Conservation (phyloP, 2,113 vertebrate genomes). For the Coptodon bakossiorum region DNA sequence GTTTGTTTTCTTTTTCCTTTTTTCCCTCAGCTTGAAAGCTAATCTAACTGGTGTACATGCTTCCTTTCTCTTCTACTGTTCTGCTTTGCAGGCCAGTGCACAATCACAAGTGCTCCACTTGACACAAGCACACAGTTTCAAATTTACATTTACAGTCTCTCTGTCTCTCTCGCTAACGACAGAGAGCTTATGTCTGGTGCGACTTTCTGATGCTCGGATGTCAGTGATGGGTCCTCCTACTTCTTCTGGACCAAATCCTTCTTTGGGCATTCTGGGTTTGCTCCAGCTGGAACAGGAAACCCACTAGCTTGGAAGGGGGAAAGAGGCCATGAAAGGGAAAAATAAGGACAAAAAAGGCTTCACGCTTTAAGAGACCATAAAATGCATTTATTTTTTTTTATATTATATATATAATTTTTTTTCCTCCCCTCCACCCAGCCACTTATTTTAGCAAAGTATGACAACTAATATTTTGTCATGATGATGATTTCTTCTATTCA, state of each 20-base stretch:
- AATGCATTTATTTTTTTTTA: neutral
- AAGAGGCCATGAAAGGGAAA: constrained; percentile 47
- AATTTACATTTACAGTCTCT: neutral
- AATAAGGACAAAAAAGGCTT: neutral
- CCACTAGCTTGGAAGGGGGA: constrained; percentile 28
- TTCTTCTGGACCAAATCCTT: constrained; percentile 37
- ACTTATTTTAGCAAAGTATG: neutral
- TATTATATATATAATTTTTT: neutral
- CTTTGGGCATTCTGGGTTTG: constrained; percentile 32
- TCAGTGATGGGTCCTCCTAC: constrained; percentile 16
- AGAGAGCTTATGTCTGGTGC: neutral
- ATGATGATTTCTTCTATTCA: neutral
- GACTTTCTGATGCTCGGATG: neutral
- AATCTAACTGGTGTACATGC: neutral
- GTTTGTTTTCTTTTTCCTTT: neutral
- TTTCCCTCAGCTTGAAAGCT: neutral
- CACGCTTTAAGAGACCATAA: neutral
- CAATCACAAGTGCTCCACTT: neutral
- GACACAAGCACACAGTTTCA: neutral
- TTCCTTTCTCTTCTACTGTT: neutral
- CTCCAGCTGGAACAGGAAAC: constrained; percentile 63
- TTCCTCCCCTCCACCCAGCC: neutral
- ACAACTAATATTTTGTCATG: neutral
- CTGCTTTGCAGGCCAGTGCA: neutral
- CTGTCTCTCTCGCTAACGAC: neutral